A percentile compares a stretch with the other conserved stretches of the same genome.
phyloP scores from a whole-genome alignment of 2,888 invertebrate genomes.

The Yponomeuta cagnagella region DNA sequence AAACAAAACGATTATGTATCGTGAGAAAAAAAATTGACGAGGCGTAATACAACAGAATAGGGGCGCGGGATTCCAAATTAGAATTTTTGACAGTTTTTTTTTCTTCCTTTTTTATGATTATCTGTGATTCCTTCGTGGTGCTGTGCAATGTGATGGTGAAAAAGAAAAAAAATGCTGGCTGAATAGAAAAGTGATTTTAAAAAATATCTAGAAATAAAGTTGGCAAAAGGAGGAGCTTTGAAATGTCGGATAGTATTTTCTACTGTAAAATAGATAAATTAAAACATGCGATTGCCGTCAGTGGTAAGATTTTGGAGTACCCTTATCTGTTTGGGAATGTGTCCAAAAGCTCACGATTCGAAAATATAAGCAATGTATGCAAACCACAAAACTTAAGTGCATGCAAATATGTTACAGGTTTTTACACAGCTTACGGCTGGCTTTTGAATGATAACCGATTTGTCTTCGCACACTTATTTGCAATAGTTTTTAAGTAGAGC shows the following conservation, averaged over 20 bases:
- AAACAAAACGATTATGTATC: constrained; percentile 7
- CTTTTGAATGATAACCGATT: constrained; percentile 25
- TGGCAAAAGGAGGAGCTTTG: not conserved
- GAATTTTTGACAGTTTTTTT: not conserved
- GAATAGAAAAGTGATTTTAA: constrained; percentile 53
- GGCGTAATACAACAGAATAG: not conserved
- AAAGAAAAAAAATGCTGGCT: constrained; percentile 39
- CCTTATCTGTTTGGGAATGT: not conserved
- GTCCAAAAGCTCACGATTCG: not conserved
- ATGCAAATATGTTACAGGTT: constrained; percentile 58
- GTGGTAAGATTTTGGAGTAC: constrained; percentile 1
- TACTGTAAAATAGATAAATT: not conserved
- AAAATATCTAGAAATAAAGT: not conserved
- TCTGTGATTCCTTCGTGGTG: not conserved
- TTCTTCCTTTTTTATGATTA: not conserved
- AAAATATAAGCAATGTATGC: not conserved
- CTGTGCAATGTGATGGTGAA: not conserved
- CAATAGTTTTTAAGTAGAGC: not conserved
- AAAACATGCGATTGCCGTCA: not conserved
- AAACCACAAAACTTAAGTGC: constrained; percentile 26
- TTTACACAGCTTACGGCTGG: constrained; percentile 54
- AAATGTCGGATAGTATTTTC: not conserved
- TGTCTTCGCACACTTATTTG: not conserved
- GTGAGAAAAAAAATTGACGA: not conserved
- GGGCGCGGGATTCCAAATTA: not conserved